Evolutionary conservation across 1,140 invertebrate genomes (phyloP).

Genomic region (Polyergus mexicanus): DNA sequence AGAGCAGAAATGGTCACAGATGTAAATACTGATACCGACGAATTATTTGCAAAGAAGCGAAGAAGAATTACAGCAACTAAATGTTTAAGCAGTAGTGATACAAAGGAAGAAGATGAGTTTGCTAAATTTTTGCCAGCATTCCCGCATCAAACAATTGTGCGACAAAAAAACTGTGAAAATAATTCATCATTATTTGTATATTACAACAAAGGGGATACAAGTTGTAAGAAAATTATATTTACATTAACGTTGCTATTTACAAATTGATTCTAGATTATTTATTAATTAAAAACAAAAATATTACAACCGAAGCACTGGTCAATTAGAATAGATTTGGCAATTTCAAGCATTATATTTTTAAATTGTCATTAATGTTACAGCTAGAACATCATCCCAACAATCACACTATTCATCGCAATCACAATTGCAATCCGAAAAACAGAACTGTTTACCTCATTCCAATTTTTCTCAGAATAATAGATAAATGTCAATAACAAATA

Average conservation of each 20-base stretch:
- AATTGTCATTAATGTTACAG: background rate
- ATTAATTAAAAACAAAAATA: background rate
- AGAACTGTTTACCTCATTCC: background rate
- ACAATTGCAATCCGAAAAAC: background rate
- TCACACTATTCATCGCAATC: background rate
- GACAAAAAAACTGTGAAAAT: background rate
- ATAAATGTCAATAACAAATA: background rate
- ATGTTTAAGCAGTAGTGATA: slow-evolving; percentile 1
- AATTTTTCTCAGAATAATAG: background rate
- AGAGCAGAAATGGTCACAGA: slow-evolving; percentile 1
- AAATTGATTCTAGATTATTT: background rate
- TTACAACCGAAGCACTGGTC: background rate
- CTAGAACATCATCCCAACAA: background rate
- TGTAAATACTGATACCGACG: background rate
- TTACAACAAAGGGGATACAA: background rate
- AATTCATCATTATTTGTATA: background rate
- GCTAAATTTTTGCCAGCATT: background rate
- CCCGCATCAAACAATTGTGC: background rate
- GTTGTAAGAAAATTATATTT: slow-evolving; percentile 13
- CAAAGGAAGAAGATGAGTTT: background rate
- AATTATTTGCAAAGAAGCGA: background rate
- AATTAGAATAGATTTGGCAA: background rate
- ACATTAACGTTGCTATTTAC: background rate
- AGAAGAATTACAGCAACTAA: slow-evolving; percentile 8
- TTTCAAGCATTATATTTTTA: background rate